Percentiles rank a stretch among this genome's conserved stretches.
phyloP scores from a whole-genome alignment of 2,888 invertebrate species.

The Pristionchus maxplancki region DNA sequence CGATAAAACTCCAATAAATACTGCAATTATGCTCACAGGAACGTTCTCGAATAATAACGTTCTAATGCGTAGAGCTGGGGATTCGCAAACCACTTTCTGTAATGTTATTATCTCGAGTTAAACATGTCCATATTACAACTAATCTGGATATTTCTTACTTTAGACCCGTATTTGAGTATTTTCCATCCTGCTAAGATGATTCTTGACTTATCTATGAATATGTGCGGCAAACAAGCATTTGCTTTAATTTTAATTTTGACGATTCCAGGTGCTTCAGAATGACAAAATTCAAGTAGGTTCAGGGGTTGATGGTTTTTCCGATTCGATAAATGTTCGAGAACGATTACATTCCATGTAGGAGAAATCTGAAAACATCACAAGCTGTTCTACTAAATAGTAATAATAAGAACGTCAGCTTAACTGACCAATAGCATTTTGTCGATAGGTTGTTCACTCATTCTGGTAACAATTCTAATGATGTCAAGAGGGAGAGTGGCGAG shows the following conservation, averaged over 20 bases:
- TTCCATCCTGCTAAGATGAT: neutral
- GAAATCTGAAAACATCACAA: neutral
- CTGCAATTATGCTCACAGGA: too few relatives aligned
- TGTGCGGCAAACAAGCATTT: neutral
- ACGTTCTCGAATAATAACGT: too few relatives aligned
- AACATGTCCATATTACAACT: too few relatives aligned
- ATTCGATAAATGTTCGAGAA: neutral
- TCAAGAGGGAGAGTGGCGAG: neutral
- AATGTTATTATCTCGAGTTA: too few relatives aligned
- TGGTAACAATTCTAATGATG: neutral
- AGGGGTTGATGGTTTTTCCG: neutral
- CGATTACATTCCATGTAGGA: neutral
- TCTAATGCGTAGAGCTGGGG: too few relatives aligned
- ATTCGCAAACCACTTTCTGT: too few relatives aligned
- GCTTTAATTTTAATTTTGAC: neutral
- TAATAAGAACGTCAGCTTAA: too few relatives aligned
- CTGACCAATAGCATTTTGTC: neutral
- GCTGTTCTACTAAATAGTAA: too few relatives aligned
- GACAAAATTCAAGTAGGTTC: neutral
- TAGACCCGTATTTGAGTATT: neutral
- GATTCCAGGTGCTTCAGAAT: neutral
- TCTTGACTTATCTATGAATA: neutral
- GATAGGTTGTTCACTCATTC: neutral
- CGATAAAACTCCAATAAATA: too few relatives aligned
- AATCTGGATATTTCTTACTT: too few relatives aligned